A percentile compares a stretch with the other conserved stretches of the same genome.
phyloP scores from a whole-genome alignment of 2,888 invertebrate species.

The Cerastis rubricosa region DNA sequence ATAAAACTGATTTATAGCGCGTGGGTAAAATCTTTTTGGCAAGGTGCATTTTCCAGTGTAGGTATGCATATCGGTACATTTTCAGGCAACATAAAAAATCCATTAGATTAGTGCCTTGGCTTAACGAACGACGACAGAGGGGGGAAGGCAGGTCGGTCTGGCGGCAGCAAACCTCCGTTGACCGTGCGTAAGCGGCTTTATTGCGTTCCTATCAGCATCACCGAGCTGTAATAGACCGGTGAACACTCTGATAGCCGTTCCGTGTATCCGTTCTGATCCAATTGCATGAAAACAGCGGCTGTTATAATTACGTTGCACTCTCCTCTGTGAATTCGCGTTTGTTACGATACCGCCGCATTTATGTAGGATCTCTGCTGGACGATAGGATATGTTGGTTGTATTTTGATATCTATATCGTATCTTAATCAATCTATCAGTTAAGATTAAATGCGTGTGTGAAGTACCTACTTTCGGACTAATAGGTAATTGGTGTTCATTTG shows the following conservation, averaged over 20 bases:
- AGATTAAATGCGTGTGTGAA: background rate
- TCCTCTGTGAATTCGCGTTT: conserved; percentile 11
- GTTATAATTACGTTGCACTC: conserved; percentile 12
- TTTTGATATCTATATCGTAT: background rate
- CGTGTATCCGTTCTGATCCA: conserved; percentile 50
- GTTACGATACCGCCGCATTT: background rate
- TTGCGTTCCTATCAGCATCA: conserved; percentile 71
- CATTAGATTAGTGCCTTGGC: conserved; percentile 86
- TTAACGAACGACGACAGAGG: conserved; percentile 71
- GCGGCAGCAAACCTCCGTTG: conserved; percentile 71
- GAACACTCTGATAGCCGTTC: conserved; percentile 60
- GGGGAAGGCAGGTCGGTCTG: conserved; percentile 59
- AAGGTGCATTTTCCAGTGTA: conserved; percentile 80
- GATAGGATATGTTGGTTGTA: background rate
- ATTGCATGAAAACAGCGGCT: conserved; percentile 36
- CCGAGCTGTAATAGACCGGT: conserved; percentile 58
- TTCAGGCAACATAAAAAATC: conserved; percentile 84
- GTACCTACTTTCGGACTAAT: background rate
- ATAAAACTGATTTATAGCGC: conserved; percentile 75
- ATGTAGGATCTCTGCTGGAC: background rate
- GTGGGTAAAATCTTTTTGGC: conserved; percentile 78
- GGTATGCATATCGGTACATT: conserved; percentile 78
- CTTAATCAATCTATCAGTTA: background rate
- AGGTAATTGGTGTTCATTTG: background rate
- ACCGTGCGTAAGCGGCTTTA: conserved; percentile 84